phyloP scores from a whole-genome alignment of 2,888 invertebrate species.

The Drosophila formosana region DNA sequence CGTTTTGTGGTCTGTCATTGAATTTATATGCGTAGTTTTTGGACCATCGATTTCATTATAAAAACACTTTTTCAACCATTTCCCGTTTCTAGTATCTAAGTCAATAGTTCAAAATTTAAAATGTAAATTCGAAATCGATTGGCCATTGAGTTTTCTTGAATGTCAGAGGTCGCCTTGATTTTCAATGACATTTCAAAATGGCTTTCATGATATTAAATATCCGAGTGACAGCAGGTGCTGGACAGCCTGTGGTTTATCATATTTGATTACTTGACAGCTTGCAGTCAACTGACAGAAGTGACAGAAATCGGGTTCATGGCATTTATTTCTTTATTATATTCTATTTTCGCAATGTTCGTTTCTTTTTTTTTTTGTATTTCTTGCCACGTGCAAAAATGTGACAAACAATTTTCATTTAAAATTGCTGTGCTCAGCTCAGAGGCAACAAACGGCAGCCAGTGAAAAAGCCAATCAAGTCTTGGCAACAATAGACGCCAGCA shows the following conservation, averaged over 20 bases:
- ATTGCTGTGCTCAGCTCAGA: constrained; percentile 20
- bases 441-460: constrained; percentile 13
- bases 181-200: constrained; percentile 30
- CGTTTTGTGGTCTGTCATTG: not conserved
- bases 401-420: constrained; percentile 59
- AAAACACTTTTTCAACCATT: constrained; percentile 2
- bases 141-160: constrained; percentile 12
- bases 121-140: constrained; percentile 15
- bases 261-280: constrained; percentile 46
- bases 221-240: constrained; percentile 41
- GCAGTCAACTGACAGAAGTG: constrained; percentile 7
- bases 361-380: not conserved
- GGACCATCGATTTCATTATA: constrained; percentile 34
- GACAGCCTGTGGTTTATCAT: constrained; percentile 38
- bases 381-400: constrained; percentile 24
- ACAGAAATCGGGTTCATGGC: constrained; percentile 18
- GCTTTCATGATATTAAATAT: constrained; percentile 33
- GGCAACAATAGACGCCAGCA: constrained; percentile 47
- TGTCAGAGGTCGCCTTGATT: constrained; percentile 25
- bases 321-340: constrained; percentile 10
- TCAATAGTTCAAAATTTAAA: constrained; percentile 18
- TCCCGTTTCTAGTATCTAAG: not conserved
- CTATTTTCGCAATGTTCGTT: not conserved
- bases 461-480: constrained; percentile 61
- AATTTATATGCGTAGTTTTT: constrained; percentile 19